Base-by-base conservation (phyloP, 2,797 vertebrate genomes). In the Urophycis tenuis region DNA sequence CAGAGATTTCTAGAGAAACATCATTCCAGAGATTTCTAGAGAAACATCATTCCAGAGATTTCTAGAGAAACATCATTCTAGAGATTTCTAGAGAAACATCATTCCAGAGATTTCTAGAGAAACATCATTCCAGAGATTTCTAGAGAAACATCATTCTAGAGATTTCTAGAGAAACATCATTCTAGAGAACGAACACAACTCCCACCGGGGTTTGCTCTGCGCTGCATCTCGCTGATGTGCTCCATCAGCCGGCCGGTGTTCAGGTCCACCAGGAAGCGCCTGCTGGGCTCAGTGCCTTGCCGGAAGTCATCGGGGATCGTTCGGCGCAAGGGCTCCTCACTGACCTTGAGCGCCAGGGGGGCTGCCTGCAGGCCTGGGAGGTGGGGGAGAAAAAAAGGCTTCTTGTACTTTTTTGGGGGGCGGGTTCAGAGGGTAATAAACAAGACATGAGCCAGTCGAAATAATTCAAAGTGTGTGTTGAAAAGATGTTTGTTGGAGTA, bases 291-390 rank as follows among this genome's bases (percentile, higher is more conserved):
- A 0, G 80, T 88, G 1, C 83, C 88, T 77, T 87, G 86, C 36
- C 69, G 79, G 74, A 84, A 82, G 74, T 31, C 53, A 6, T 64
- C 41, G 1, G 79, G 78, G 74, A 82, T 1, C 29, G 0, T 30
- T 7, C 39, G 1, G 75, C 36, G 30, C 0, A 12, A 30, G 25
- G 69, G 35, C 72, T 78, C 36, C 0, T 19, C 41, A 17, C 45
- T 12, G 0, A 25, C 53, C 29, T n/a, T 25, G 9, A 32, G 41
- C 39, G 3, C 60, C 53, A 89, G 49, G 2, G 92, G 91, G 9
- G 67, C 79, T 34, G 91, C 91, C 17, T 87, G 88, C 69, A 93
- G 83, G 73, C 92, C 92, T 93, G 81, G 3, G 22, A 60, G 19
- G 9, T 19, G 22, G 7, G 49, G 49, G 7, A 25, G 1, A 64